Conservation (phyloP, 2,113 vertebrate species). For the Jacana jacana region DNA sequence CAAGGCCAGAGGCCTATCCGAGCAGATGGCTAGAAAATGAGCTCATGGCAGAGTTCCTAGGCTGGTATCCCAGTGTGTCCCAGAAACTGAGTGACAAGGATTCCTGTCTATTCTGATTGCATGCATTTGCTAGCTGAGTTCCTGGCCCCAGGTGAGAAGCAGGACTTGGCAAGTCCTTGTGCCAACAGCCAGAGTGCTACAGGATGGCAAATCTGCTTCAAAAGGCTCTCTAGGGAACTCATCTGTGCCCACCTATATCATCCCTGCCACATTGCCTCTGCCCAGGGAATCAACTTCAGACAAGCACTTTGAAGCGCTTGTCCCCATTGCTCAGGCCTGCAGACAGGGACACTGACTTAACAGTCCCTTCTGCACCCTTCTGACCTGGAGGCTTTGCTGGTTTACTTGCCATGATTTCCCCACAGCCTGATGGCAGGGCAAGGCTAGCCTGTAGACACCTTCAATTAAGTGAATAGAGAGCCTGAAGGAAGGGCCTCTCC, state of each 20-base stretch:
- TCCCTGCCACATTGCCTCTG: neutral
- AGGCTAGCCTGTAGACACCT: neutral
- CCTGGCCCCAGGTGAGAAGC: neutral
- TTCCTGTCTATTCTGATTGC: neutral
- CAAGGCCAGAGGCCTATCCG: neutral
- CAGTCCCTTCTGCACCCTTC: neutral
- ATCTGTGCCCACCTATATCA: neutral
- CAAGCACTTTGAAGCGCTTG: neutral
- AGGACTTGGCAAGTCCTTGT: neutral
- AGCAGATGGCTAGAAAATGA: neutral
- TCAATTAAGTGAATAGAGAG: neutral
- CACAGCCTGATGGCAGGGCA: neutral
- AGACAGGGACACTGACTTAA: neutral
- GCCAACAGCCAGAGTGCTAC: neutral
- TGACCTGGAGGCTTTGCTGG: neutral
- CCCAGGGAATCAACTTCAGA: neutral
- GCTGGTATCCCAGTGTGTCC: neutral
- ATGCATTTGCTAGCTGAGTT: neutral
- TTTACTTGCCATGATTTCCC: neutral
- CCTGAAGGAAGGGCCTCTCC: neutral
- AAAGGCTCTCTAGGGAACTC: neutral
- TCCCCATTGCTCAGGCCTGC: neutral
- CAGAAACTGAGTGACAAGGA: neutral
- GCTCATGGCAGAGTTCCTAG: neutral
- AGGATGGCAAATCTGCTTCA: neutral